Evolutionary conservation across 2,113 vertebrate species (phyloP), one percentile per base, ranked within the genome.

Genomic region (Chaenocephalus aceratus): DNA sequence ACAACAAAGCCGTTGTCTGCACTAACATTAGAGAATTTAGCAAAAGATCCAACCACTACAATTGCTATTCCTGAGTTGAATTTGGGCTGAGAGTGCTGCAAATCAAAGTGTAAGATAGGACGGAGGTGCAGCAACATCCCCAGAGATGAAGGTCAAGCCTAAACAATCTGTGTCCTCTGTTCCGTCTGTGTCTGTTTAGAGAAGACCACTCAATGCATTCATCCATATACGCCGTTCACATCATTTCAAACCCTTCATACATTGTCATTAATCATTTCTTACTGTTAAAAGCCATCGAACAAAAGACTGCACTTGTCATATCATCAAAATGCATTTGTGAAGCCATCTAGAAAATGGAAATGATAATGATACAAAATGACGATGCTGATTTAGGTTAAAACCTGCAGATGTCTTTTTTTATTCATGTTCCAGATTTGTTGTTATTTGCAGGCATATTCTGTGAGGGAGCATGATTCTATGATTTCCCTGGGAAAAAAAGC

Each of bases 111-210:
- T 59, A 72, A 77, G 70, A 89, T 57, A 26, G 78, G 75, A 54
- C 14, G 9, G 71, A 84, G 85, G 88, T 75, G 87, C 68, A 71
- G 81, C 75, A 60, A 6, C 41, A 60, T 85, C 80, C 77, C 81
- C 64, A 77, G 62, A 69, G 65, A 89, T 75, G 83, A 90, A 88
- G 87, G 90, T 89, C 89, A 91, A 76, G 73, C 72, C 75, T 71
- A 71, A 91, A 91, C 80, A 84, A 83, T 77, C 69, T 66, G 68
- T 75, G 87, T 84, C 86, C 87, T 91, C 84, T 84, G 67, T 74
- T 76, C 75, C 67, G 66, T 78, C 70, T 79, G 74, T 63, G 82
- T 72, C 80, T 69, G 75, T 36, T 13, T 16, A 61, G 76, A 77
- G 21, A 61, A 75, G 48, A 56, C 61, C 63, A 15, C 51, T 59